Conservation (phyloP, 1,140 invertebrate species). For the Frieseomelitta varia region DNA sequence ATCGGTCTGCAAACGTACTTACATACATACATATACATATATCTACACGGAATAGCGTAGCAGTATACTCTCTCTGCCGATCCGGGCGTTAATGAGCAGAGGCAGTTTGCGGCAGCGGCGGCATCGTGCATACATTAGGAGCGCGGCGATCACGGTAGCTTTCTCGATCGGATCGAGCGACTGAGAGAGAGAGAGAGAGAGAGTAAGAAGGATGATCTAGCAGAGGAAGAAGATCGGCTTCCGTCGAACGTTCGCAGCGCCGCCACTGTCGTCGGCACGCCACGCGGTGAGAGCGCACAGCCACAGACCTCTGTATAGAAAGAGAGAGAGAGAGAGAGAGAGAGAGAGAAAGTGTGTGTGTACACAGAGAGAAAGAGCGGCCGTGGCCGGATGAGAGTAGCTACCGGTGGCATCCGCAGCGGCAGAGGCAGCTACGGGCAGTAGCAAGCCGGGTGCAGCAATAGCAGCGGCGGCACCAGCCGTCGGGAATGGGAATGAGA, state of each 20-base stretch:
- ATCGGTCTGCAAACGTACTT: neutral
- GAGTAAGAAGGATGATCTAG: constrained; percentile 63
- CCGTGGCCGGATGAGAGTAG: constrained; percentile 37
- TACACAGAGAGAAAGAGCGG: constrained; percentile 51
- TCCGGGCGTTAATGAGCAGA: constrained; percentile 79
- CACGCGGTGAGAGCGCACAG: neutral
- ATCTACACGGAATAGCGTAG: neutral
- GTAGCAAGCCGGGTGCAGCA: constrained; percentile 43
- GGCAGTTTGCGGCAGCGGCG: constrained; percentile 73
- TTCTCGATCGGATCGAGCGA: constrained; percentile 67
- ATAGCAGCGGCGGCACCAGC: constrained; percentile 55
- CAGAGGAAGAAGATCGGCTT: constrained; percentile 54
- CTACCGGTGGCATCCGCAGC: constrained; percentile 53
- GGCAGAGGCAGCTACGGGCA: constrained; percentile 16
- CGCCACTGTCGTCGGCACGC: constrained; percentile 37
- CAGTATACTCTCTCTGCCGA: constrained; percentile 34
- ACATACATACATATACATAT: no score
- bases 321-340: neutral
- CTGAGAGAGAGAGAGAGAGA: neutral
- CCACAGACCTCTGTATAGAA: neutral
- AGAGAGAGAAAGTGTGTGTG: no score
- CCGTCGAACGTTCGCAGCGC: constrained; percentile 60
- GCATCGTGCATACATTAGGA: constrained; percentile 81
- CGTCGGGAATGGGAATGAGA: constrained; percentile 78
- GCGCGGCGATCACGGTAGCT: constrained; percentile 71